phyloP scores from a whole-genome alignment of 2,113 vertebrate species.

The Proteles cristata region DNA sequence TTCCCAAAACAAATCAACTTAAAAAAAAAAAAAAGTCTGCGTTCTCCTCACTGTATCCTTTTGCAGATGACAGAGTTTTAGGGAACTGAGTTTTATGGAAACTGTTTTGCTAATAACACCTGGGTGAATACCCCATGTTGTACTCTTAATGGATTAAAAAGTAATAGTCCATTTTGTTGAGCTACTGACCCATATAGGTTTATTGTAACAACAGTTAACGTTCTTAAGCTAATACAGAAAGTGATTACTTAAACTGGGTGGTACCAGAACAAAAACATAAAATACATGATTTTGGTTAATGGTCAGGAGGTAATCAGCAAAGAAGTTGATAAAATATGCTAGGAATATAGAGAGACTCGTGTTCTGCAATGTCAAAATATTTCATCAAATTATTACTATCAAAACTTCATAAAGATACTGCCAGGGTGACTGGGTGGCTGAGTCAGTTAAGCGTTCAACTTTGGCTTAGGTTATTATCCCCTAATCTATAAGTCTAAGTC shows the following conservation, averaged over 20 bases:
- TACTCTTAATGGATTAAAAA: background rate
- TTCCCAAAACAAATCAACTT: no score
- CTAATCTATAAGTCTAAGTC: no score
- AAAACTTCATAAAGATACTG: background rate
- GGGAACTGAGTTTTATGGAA: background rate
- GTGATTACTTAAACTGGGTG: background rate
- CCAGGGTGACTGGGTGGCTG: no score
- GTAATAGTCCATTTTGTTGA: background rate
- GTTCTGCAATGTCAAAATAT: background rate
- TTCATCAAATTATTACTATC: background rate
- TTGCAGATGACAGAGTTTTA: background rate
- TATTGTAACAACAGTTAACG: background rate
- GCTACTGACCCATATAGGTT: background rate
- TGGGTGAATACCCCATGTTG: background rate
- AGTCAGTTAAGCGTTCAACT: no score
- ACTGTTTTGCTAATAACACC: background rate
- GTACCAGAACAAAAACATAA: background rate
- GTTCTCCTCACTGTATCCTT: background rate
- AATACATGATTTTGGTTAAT: background rate
- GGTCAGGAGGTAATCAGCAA: background rate
- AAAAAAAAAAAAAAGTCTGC: background rate
- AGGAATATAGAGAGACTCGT: background rate
- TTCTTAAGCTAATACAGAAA: background rate
- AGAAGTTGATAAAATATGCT: background rate
- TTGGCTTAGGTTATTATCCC: no score